Conservation (phyloP, 1,140 invertebrate species). For the Drosophila ficusphila region DNA sequence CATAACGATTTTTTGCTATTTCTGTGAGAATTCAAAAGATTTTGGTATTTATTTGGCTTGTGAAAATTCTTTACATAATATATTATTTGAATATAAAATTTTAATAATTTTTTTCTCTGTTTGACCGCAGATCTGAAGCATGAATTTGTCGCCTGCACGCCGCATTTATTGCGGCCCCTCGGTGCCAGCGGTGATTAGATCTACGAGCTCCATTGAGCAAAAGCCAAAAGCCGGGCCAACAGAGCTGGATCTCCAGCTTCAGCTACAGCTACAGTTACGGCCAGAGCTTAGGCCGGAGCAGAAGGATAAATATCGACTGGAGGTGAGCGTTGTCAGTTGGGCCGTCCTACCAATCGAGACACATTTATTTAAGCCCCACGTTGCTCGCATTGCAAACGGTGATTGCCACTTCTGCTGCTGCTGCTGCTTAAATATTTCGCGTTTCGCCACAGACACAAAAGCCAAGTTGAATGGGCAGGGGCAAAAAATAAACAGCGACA, state of each 20-base stretch:
- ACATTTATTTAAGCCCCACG: constrained; percentile 77
- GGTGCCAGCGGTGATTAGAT: constrained; percentile 72
- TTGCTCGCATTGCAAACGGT: constrained; percentile 72
- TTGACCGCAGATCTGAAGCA: constrained; percentile 21
- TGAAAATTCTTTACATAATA: neutral
- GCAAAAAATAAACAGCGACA: constrained; percentile 47
- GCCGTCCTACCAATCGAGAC: constrained; percentile 57
- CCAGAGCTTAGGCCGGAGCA: constrained; percentile 5
- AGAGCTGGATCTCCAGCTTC: neutral
- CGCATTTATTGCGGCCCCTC: constrained; percentile 45
- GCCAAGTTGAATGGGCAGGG: constrained; percentile 17
- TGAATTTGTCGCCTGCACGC: constrained; percentile 68
- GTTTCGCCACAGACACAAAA: constrained; percentile 52
- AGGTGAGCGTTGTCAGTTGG: constrained; percentile 27
- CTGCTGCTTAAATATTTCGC: constrained; percentile 60
- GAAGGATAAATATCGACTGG: constrained; percentile 33
- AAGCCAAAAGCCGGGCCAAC: constrained; percentile 9
- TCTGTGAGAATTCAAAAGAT: too few relatives aligned
- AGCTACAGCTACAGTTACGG: neutral
- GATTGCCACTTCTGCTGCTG: constrained; percentile 28
- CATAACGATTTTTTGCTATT: too few relatives aligned
- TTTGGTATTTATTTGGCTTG: neutral
- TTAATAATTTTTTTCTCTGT: constrained; percentile 5
- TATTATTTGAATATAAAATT: too few relatives aligned
- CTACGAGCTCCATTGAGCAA: constrained; percentile 62